Evolutionary conservation across 2,797 vertebrate species (phyloP), one percentile per base, ranked within the genome.

Genomic region (Carcharodon carcharias): DNA sequence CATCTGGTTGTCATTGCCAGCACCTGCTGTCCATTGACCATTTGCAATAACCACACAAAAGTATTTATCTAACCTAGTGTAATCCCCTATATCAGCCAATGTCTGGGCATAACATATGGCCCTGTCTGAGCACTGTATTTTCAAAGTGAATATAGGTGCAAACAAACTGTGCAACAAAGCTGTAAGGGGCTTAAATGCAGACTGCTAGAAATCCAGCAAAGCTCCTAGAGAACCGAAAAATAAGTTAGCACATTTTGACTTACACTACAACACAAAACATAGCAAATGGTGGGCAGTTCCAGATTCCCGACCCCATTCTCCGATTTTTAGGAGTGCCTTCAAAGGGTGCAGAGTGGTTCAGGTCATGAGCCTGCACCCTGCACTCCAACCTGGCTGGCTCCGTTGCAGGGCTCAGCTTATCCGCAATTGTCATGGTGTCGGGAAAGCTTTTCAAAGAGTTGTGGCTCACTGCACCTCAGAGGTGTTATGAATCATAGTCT

Each of bases 31-130:
- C 40, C 40, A 50, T 31, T 1, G 35, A 92, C 31, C 63, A 67
- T 26, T 71, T 69, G 65, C 40, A 54, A 67, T 28, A 67, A 9
- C 26, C 26, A 12, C 40, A 92, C 40, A 67, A 50, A 54, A 67
- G 23, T 71, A 95, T 95, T 71, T 31, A n/a, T 71, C 65, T 50
- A 71, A 95, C 93, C 31, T 40, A 63, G 26, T 40, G 58, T 6
- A 71, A 95, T 67, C 63, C 63, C 45, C 71, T 92, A 97, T 97
- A 96, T 96, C 97, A 97, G 97, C 97, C 97, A 97, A 96, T 96
- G 97, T 97, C 97, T 97, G 96, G 96, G 96, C 94, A 96, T 96
- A 97, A 97, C 98, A 98, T 98, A 98, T 98, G 98, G 97, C 96
- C 1, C 94, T 69, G 96, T 96, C 97, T 98, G 98, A 98, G 97